These are phyloP conservation scores for Epizoanthus stellaris DNA, from an alignment of 92 coral and sea anemone species.

Conservation along the genomic window DNA sequence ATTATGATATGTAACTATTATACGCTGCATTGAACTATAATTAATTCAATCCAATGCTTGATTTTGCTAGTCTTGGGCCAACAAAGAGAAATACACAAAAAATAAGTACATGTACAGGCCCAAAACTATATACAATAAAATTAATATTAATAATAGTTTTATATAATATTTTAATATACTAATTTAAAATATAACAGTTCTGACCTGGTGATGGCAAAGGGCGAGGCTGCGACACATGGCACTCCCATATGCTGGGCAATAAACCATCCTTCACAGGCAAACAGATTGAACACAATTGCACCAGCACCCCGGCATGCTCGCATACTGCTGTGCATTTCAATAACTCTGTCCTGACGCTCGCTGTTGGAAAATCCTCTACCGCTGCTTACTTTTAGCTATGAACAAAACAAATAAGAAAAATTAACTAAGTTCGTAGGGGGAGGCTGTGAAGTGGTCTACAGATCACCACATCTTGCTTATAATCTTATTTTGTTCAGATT, in stretches of 20 bases:
- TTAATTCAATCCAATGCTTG: neutral
- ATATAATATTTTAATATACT: neutral
- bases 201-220: slow-evolving; percentile 92
- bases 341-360: slow-evolving; percentile 80
- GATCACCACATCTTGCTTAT: too few species aligned
- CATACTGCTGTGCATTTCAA: slow-evolving; percentile 85
- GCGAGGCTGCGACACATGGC: slow-evolving; percentile 85
- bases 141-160: too few species aligned
- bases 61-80: neutral
- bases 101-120: too few species aligned
- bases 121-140: too few species aligned
- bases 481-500: too few species aligned
- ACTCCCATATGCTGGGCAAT: slow-evolving; percentile 78
- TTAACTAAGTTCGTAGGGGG: too few species aligned
- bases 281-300: slow-evolving; percentile 86
- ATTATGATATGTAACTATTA: too few species aligned
- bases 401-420: neutral
- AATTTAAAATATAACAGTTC: neutral
- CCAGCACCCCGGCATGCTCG: slow-evolving; percentile 85
- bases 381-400: slow-evolving; percentile 80
- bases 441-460: too few species aligned
- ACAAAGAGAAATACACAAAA: too few species aligned
- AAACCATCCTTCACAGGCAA: slow-evolving; percentile 96
- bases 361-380: slow-evolving; percentile 80
- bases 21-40: too few species aligned